Conservation (phyloP, 2,113 vertebrate species). For the Tautogolabrus adspersus region DNA sequence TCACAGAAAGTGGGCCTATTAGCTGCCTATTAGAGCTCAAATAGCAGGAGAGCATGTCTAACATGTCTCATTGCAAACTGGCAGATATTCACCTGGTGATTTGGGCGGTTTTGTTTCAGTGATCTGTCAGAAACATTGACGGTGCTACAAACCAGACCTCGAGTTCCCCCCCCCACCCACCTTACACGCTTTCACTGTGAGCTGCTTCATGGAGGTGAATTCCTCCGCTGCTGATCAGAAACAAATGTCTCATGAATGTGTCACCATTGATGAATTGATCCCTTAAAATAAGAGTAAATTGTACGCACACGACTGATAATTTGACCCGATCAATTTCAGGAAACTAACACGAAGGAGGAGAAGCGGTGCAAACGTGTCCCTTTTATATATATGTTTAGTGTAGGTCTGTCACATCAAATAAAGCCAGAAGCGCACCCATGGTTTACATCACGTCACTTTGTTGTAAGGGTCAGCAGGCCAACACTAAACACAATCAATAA, state of each 20-base stretch:
- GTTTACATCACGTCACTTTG: slow-evolving; percentile 78
- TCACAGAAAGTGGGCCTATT: slow-evolving; percentile 63
- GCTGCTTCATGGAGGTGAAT: slow-evolving; percentile 24
- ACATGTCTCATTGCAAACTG: slow-evolving; percentile 47
- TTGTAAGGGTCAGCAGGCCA: slow-evolving; percentile 65
- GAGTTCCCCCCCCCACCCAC: background rate
- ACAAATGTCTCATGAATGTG: slow-evolving; percentile 57
- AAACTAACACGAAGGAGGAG: slow-evolving; percentile 38
- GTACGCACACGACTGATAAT: slow-evolving; percentile 23
- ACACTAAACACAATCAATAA: slow-evolving; percentile 77
- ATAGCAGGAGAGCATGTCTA: slow-evolving; percentile 40
- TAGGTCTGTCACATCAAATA: slow-evolving; percentile 70
- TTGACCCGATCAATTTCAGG: slow-evolving; percentile 59
- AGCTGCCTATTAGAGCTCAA: slow-evolving; percentile 60
- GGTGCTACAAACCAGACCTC: slow-evolving; percentile 65
- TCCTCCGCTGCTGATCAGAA: slow-evolving; percentile 47
- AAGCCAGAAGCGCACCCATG: slow-evolving; percentile 53
- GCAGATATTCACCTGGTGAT: slow-evolving; percentile 62
- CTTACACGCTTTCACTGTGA: background rate
- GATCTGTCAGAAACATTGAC: slow-evolving; percentile 58
- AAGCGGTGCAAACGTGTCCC: slow-evolving; percentile 18
- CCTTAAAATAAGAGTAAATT: slow-evolving; percentile 39
- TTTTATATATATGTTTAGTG: slow-evolving; percentile 57
- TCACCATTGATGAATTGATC: slow-evolving; percentile 60
- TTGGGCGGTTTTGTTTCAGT: slow-evolving; percentile 45